Evolutionary conservation across 2,113 vertebrate genomes (phyloP).

Genomic region (Alouatta palliata): DNA sequence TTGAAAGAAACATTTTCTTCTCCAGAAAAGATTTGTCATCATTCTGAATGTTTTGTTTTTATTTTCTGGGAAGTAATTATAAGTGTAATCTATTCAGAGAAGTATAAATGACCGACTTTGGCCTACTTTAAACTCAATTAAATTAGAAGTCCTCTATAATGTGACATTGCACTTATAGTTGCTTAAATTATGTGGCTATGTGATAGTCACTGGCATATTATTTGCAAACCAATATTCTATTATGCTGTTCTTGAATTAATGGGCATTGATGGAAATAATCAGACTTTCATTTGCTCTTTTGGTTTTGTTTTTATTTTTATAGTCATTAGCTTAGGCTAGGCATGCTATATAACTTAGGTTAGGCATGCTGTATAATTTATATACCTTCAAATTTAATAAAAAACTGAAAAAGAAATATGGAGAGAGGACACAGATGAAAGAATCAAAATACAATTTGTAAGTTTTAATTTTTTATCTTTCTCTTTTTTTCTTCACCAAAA

Average conservation of each 20-base stretch:
- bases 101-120: constrained; percentile 47
- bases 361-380: neutral
- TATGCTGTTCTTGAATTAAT: constrained; percentile 26
- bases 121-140: constrained; percentile 67
- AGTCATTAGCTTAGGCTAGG: neutral
- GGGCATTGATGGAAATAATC: constrained; percentile 33
- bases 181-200: constrained; percentile 22
- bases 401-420: neutral
- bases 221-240: constrained; percentile 17
- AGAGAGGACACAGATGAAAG: neutral
- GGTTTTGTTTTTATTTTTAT: constrained; percentile 29
- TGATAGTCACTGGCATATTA: constrained; percentile 11
- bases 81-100: constrained; percentile 52
- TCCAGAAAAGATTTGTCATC: neutral
- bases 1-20: neutral
- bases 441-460: neutral
- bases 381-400: neutral
- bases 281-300: constrained; percentile 31
- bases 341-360: neutral
- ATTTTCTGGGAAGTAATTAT: constrained; percentile 60
- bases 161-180: constrained; percentile 48
- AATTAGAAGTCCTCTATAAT: constrained; percentile 60
- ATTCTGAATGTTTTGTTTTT: neutral
- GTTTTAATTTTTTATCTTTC: neutral
- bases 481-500: neutral